Base-by-base conservation (phyloP, 2,113 vertebrate species). In the Chiloscyllium plagiosum region DNA sequence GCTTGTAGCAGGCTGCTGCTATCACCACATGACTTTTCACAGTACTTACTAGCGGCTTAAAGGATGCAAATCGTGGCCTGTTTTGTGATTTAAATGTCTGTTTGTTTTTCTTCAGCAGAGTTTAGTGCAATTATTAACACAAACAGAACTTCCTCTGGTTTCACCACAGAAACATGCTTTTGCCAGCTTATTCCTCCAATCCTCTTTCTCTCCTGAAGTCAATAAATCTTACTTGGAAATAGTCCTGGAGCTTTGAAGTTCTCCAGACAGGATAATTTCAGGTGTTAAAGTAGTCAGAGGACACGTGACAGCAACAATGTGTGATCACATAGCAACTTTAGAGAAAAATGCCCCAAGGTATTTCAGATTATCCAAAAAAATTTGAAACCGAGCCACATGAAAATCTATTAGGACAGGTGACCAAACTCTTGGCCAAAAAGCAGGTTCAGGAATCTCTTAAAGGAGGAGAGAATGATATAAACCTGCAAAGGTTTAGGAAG, bases 71-170 rank as follows among this genome's bases (percentile, higher is more conserved):
- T 89, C 22, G 13, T 89, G 86, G 50, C 50, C 22, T 15, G 50
- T 4, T 89, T 89, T 89, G 86, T 89, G 47, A 89, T 89, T 89
- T 89, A 89, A 89, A 89, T 89, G 50, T 47, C 80, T 83, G 80
- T 47, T 83, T 83, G 80, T 47, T 83, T 83, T 83, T 42, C 1
- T 83, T 83, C 3, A 83, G 80, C 37, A 42, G 80, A 7, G 80
- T 83, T 83, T 83, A 83, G 80, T 83, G 80, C 42, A 37, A 42
- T 83, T 83, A 83, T 83, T 47, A 83, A 83, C 19, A 19, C 37
- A 83, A 47, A 83, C 80, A 83, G 80, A 83, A 83, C 37, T 83
- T 83, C 80, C 19, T 83, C 37, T 42, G 1, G 80, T 20, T 42
- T 83, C 17, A 19, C 42, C 37, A 83, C 80, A 83, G 80, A 47